These are phyloP conservation scores for Leptobrachium leishanense DNA, from an alignment of 2,113 vertebrate species.

Conservation along the genomic window DNA sequence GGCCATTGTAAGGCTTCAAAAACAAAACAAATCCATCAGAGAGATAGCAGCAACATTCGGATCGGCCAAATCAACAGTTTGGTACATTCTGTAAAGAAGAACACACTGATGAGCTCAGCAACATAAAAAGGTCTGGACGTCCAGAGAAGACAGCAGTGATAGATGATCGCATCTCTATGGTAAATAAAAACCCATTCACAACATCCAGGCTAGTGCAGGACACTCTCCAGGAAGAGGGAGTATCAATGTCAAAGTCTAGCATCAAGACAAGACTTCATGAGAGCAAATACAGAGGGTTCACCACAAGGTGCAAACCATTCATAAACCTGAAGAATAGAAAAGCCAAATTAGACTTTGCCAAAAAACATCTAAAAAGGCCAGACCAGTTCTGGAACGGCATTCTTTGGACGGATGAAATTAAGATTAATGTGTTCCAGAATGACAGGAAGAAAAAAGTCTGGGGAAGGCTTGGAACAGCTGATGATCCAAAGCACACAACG, in stretches of 20 bases:
- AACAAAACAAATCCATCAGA: neutral
- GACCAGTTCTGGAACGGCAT: no score
- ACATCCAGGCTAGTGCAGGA: neutral
- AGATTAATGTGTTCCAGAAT: neutral
- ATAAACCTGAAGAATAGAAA: no score
- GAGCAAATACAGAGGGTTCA: no score
- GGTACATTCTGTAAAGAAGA: neutral
- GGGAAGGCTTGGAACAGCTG: neutral
- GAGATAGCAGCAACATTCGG: neutral
- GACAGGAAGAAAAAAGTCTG: neutral
- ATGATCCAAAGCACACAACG: neutral
- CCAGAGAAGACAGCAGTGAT: no score
- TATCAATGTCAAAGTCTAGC: neutral
- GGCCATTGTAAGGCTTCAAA: no score
- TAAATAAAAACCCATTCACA: no score
- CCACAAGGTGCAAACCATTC: no score
- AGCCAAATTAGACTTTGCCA: neutral
- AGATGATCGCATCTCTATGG: no score
- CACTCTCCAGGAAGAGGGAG: neutral
- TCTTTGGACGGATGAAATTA: no score
- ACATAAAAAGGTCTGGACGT: no score
- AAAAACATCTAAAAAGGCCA: no score
- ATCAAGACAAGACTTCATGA: neutral
- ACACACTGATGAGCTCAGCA: no score
- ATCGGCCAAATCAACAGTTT: neutral